These are phyloP conservation scores for Lasioglossum baleicum DNA, from an alignment of 1,140 invertebrate species.

Conservation along the genomic window DNA sequence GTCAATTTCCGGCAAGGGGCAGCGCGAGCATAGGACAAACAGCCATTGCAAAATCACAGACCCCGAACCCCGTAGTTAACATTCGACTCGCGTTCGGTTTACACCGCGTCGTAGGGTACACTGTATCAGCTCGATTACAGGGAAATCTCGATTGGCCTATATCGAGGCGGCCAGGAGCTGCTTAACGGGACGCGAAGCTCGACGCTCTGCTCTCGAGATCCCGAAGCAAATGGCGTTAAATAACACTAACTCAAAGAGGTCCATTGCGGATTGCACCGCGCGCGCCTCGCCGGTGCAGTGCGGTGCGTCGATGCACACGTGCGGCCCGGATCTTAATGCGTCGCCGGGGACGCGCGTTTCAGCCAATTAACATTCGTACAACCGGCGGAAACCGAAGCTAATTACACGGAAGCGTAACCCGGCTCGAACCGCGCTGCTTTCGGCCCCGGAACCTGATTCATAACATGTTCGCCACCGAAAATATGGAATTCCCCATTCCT, in stretches of 20 bases:
- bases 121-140: background rate
- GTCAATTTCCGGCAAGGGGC: no score
- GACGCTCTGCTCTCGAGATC: constrained; percentile 5
- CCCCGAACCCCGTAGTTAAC: background rate
- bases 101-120: background rate
- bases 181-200: background rate
- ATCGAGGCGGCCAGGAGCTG: background rate
- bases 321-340: constrained; percentile 34
- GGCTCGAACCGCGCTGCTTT: constrained; percentile 9
- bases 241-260: constrained; percentile 37
- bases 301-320: constrained; percentile 28
- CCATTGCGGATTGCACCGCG: constrained; percentile 28
- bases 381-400: constrained; percentile 47
- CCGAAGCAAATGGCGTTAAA: constrained; percentile 24
- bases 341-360: constrained; percentile 39
- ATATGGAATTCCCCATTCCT: background rate
- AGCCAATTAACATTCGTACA: constrained; percentile 44
- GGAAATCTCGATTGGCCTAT: background rate
- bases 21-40: no score
- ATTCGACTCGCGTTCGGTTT: background rate
- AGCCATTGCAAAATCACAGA: no score
- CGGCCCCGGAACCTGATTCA: background rate
- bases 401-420: constrained; percentile 45
- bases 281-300: background rate
- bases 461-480: no score